Evolutionary conservation across 64 coral and sea anemone species (phyloP), one percentile per base, ranked within the genome.

Genomic region (Trachythela sp.): DNA sequence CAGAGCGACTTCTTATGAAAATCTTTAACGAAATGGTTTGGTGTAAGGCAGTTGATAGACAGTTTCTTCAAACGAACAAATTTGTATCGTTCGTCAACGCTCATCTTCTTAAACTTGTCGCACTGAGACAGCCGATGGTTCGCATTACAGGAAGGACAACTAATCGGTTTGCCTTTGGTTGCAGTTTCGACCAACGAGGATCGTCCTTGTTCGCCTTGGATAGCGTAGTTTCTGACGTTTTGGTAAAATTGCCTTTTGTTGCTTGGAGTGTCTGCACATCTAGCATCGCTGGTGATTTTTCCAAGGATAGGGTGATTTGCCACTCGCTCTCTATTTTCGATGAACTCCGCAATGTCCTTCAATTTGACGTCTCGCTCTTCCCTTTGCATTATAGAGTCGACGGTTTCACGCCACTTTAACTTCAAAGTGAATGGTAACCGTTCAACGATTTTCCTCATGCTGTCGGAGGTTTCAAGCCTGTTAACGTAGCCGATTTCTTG

Each of bases 381-480:
- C 11, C 11, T 45, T 45, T 45, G 42, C 4, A 45, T 45, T 4
- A 45, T 45, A 11, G 11, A 4, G 42, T 45, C 42, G 11, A 45
- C 42, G 4, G 11, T 6, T 11, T 45, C 42, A 6, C 42, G 42
- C 42, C 42, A 45, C 42, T 80, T 80, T 80, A 39, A n/a, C 30
- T 29, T 20, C 9, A 80, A 22, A 15, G 9, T 15, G 11, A 37
- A 35, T 9, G 75, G 75, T 22, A 80, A 22, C 4, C 75, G 75
- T 15, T 80, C 75, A 1, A 80, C 75, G 18, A 80, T 80, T 18
- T 80, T 80, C 34, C 20, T 80, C 33, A 80, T 13, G 75, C 15
- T 80, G 33, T 80, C 75, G 2, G 75, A 49, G 32, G 59, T 87
- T 64, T 87, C 51, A 10, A 68, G 41, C 58, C 59, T 87, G 85